These are phyloP conservation scores for Nymphicus hollandicus DNA, from an alignment of 2,113 vertebrate species.

Conservation along the genomic window DNA sequence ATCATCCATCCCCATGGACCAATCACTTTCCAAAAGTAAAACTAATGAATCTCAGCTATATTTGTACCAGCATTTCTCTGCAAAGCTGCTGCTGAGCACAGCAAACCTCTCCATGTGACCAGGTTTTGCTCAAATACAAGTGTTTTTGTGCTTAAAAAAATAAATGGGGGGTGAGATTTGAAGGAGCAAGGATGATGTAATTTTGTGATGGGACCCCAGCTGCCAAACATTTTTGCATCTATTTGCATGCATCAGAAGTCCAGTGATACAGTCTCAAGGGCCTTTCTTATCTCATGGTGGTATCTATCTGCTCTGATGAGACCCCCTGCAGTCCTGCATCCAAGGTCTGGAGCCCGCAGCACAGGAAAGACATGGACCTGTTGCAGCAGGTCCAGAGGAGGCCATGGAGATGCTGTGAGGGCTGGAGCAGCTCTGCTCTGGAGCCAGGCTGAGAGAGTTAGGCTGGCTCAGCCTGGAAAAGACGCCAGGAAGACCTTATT, in stretches of 20 bases:
- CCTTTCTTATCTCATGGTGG: not conserved
- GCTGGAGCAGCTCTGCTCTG: not conserved
- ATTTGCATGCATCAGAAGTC: not conserved
- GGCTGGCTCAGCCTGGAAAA: not conserved
- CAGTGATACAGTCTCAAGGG: not conserved
- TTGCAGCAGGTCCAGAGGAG: fast-evolving
- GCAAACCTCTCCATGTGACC: not conserved
- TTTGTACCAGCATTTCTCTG: not conserved
- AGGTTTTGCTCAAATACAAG: not conserved
- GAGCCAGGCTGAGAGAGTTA: not conserved
- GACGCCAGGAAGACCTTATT: not conserved
- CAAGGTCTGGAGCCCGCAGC: not conserved
- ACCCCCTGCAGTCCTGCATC: not conserved
- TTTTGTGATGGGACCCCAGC: not conserved
- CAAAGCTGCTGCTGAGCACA: not conserved
- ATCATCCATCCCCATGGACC: not conserved
- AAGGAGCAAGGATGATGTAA: not conserved
- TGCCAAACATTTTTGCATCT: not conserved
- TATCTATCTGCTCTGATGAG: not conserved
- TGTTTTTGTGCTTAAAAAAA: not conserved
- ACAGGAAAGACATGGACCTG: fast-evolving
- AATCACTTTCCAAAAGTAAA: not conserved
- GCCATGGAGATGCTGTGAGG: fast-evolving
- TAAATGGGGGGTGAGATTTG: not conserved
- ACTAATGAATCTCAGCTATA: not conserved